Base-by-base conservation (phyloP, 2,888 invertebrate species). In the Mactromeris polynyma region DNA sequence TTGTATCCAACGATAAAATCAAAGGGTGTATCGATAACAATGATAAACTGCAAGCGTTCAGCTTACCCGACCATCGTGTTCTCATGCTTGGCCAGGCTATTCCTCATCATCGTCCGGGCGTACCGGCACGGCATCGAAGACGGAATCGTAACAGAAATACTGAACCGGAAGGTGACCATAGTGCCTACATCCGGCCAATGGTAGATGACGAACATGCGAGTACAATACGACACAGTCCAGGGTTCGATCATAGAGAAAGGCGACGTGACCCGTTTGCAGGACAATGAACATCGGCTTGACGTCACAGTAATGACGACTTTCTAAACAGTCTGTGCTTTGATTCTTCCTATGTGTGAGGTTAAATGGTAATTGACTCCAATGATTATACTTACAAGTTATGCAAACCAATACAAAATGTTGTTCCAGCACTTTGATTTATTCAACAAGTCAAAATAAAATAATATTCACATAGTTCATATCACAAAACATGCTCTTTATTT, bases 1-100 rank as follows among this genome's bases (percentile, higher is more conserved):
- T 94, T 38, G 89, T 95, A 21, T 93, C 94, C 11, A 95, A 95
- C 86, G 94, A 95, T 31, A 93, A 94, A 69, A 94, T 95, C 42
- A 95, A 95, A 85, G 95, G 94, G 1, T 93, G 93, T 9, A 92
- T 95, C 81, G 94, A 95, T 80, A 93, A 93, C 14, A 89, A 92
- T 36, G 93, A 94, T 64, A 90, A 92, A 21, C 89, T 94, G 14
- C 93, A 93, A 58, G 94, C 94, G 2, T 92, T 92, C 79, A 90
- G 90, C 4, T 86, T 95, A 21, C 94, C 94, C 9, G 90, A 90
- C 6, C 91, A 94, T 19, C 86, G 90, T 0, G 92, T 94, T 6
- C 87, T 94, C 7, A 77, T 83, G 36, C 79, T 93, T 1, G 93
- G 92, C 9, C 89, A 93, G 36, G 78, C 77, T 14, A 38, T 82